Evolutionary conservation across 2,888 invertebrate species (phyloP).

Genomic region (Trissoscelio sp.): DNA sequence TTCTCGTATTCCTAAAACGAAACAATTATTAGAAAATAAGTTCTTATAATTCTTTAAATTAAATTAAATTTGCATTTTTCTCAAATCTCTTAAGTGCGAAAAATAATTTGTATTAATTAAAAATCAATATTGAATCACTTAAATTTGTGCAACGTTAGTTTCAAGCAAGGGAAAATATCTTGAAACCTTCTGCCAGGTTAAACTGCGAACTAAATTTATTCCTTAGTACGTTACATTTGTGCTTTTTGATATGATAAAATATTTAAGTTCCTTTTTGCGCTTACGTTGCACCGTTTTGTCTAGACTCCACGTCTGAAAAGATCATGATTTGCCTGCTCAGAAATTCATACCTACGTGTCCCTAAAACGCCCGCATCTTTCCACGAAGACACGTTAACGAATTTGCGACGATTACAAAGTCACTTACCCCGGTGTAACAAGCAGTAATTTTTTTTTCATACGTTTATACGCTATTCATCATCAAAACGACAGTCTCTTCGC

Average conservation of each 20-base stretch:
- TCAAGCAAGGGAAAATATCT: neutral
- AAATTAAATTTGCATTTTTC: too few relatives aligned
- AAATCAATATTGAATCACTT: too few relatives aligned
- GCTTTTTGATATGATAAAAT: slow-evolving; percentile 25
- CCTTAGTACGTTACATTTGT: slow-evolving; percentile 7
- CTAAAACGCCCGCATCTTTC: slow-evolving; percentile 1
- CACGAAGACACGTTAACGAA: slow-evolving; percentile 11
- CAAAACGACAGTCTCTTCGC: too few relatives aligned
- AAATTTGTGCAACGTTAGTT: too few relatives aligned
- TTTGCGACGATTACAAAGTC: slow-evolving; percentile 19
- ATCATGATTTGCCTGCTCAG: slow-evolving; percentile 20
- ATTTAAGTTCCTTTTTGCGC: slow-evolving; percentile 21
- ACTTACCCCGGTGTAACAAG: slow-evolving; percentile 11
- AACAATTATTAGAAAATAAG: too few relatives aligned
- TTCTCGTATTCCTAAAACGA: too few relatives aligned
- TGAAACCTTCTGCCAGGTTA: neutral
- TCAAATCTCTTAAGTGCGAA: too few relatives aligned
- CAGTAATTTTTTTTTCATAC: slow-evolving; percentile 18
- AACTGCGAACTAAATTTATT: neutral
- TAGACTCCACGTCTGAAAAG: slow-evolving; percentile 20
- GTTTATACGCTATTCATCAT: neutral
- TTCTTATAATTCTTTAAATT: too few relatives aligned
- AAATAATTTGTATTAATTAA: too few relatives aligned
- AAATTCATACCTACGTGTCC: neutral
- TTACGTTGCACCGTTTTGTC: slow-evolving; percentile 26